phyloP scores from a whole-genome alignment of 2,888 invertebrate genomes.

The Cephus nigrinus region DNA sequence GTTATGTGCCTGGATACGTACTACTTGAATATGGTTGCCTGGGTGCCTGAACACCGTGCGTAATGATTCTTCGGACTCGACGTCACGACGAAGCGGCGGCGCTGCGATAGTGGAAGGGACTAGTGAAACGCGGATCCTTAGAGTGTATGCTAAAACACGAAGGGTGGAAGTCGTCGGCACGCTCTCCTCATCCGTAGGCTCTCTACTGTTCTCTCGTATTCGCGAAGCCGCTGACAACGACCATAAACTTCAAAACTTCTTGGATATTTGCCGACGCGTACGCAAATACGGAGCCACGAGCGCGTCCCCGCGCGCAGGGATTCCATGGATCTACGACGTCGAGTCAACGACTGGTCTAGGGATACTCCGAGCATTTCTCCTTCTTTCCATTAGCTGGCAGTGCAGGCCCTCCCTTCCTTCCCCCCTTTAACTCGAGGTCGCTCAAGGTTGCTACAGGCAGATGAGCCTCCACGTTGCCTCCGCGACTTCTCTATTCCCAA shows the following conservation, averaged over 20 bases:
- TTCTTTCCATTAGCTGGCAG: background rate
- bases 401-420: background rate
- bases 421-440: slow-evolving; percentile 12
- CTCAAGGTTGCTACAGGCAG: too few relatives aligned
- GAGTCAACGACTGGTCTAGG: background rate
- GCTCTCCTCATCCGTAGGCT: background rate
- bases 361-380: slow-evolving; percentile 24
- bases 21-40: too few relatives aligned
- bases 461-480: too few relatives aligned
- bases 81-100: background rate
- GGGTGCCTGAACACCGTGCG: background rate
- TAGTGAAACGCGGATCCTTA: background rate
- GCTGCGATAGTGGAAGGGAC: too few relatives aligned
- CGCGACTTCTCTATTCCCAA: too few relatives aligned
- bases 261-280: slow-evolving; percentile 1
- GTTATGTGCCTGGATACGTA: slow-evolving; percentile 33
- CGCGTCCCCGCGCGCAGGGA: background rate
- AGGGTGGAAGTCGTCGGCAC: slow-evolving; percentile 1
- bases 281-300: slow-evolving; percentile 5
- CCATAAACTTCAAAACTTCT: background rate
- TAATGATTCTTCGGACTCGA: background rate
- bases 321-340: slow-evolving; percentile 17
- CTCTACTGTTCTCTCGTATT: too few relatives aligned
- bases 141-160: background rate
- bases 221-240: background rate